Conservation (phyloP, 2,797 vertebrate genomes). For the Luscinia luscinia region DNA sequence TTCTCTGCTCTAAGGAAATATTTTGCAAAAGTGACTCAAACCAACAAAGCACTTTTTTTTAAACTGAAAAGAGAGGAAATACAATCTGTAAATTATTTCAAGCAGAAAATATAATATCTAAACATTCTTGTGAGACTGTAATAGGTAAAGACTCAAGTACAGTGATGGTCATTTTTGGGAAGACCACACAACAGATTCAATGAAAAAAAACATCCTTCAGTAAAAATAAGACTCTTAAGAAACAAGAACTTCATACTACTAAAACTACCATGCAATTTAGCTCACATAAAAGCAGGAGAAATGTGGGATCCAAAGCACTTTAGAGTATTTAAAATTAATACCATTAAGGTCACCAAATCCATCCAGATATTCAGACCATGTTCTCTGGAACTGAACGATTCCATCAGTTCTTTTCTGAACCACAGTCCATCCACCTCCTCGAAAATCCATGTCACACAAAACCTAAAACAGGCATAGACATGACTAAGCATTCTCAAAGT, state of each 20-base stretch:
- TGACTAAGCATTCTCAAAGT: not conserved
- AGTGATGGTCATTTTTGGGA: not conserved
- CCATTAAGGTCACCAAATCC: slow-evolving; percentile 92
- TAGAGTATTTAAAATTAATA: slow-evolving; percentile 63
- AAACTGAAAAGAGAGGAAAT: not conserved
- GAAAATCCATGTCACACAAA: slow-evolving; percentile 95
- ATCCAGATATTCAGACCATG: slow-evolving; percentile 87
- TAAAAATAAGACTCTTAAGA: not conserved
- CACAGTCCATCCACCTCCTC: slow-evolving; percentile 92
- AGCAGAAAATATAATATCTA: not conserved
- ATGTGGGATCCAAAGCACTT: not conserved
- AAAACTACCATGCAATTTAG: not conserved
- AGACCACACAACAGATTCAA: not conserved
- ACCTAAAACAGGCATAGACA: slow-evolving; percentile 78
- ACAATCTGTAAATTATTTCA: not conserved
- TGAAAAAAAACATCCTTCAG: not conserved
- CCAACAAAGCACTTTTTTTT: not conserved
- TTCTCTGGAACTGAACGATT: slow-evolving; percentile 84
- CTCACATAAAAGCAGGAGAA: not conserved
- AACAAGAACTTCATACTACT: not conserved
- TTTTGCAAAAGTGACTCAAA: not conserved
- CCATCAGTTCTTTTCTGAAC: slow-evolving; percentile 89
- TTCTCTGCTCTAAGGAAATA: not conserved
- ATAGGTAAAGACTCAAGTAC: not conserved
- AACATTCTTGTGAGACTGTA: not conserved